These are phyloP conservation scores for Diloba caeruleocephala DNA, from an alignment of 2,888 invertebrate genomes.

Conservation along the genomic window DNA sequence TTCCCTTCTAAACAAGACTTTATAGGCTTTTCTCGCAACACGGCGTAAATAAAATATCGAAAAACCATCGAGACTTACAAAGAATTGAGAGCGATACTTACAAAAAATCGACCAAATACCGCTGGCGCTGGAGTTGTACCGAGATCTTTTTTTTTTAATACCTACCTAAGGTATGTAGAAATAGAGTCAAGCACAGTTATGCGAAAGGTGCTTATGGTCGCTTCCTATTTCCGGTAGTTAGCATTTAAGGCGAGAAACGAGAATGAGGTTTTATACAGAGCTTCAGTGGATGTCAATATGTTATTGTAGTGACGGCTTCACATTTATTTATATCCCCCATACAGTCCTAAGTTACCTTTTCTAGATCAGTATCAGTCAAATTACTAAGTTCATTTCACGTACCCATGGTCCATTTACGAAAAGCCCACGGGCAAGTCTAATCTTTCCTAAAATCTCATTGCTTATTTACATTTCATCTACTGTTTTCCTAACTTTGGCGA, in stretches of 20 bases:
- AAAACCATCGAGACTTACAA: conserved; percentile 41
- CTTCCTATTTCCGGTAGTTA: too few species aligned
- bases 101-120: conserved; percentile 23
- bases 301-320: too few species aligned
- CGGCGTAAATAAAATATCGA: conserved; percentile 48
- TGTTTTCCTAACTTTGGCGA: conserved; percentile 27
- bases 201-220: too few species aligned
- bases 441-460: conserved; percentile 47
- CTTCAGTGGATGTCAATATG: too few species aligned
- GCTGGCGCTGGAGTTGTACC: neutral
- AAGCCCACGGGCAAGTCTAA: conserved; percentile 18
- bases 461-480: conserved; percentile 55
- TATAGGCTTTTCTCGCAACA: conserved; percentile 35
- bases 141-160: neutral
- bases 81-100: conserved; percentile 23
- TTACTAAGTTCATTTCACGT: conserved; percentile 36
- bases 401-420: conserved; percentile 44
- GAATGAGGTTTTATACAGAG: too few species aligned
- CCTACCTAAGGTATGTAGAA: too few species aligned
- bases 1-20: conserved; percentile 37
- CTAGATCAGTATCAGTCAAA: conserved; percentile 30
- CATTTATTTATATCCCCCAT: too few species aligned
- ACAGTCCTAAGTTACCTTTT: too few species aligned
- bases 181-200: too few species aligned
- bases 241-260: too few species aligned